A percentile compares a stretch with the other conserved stretches of the same genome.
These are phyloP conservation scores for Pantala flavescens DNA, from an alignment of 1,140 invertebrate species.

Conservation along the genomic window DNA sequence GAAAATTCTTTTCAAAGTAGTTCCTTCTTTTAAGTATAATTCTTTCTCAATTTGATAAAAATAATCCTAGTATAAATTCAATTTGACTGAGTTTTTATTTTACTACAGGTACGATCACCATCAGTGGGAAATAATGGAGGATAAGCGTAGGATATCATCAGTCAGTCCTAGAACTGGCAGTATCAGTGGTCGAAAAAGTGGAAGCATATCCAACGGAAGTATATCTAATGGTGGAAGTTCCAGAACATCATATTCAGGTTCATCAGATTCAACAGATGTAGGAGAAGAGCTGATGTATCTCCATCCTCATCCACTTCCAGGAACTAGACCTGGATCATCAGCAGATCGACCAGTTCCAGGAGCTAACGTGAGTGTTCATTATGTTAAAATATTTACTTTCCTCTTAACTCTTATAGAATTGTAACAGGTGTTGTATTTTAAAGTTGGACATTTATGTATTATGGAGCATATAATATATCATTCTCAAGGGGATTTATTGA, in stretches of 20 bases:
- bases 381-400: background rate
- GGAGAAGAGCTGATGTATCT: background rate
- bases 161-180: background rate
- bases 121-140: background rate
- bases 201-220: background rate
- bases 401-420: no score
- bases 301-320: background rate
- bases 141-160: background rate
- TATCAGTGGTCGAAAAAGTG: background rate
- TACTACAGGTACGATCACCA: background rate
- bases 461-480: no score
- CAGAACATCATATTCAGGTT: background rate
- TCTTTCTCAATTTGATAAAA: no score
- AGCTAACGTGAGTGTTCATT: background rate
- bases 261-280: background rate
- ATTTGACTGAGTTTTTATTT: background rate
- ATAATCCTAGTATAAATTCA: no score
- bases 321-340: background rate
- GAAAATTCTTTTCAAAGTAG: no score
- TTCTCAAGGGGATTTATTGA: no score
- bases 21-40: no score
- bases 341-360: background rate
- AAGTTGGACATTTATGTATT: no score
- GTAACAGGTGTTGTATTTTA: no score
- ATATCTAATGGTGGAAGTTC: background rate